Base-by-base conservation (phyloP, 2,797 vertebrate species). In the Cephalopachus bancanus region DNA sequence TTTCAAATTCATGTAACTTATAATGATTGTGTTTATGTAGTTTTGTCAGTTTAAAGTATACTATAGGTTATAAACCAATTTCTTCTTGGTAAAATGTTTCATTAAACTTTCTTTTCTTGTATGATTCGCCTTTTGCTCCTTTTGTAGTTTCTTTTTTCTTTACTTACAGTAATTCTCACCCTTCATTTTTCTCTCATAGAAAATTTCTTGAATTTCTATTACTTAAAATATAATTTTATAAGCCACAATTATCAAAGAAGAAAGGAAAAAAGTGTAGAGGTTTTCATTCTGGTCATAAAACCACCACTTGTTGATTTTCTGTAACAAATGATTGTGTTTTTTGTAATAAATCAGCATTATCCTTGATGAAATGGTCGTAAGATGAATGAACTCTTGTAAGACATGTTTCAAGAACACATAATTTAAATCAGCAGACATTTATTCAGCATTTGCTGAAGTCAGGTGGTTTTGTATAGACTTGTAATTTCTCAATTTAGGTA, bases 181-280 rank as follows among this genome's bases (percentile, higher is more conserved):
- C 71, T 37, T 88, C 24, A 26, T 62, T 89, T 44, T 94, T 79
- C 65, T 60, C 24, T 92, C 51, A 60, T 51, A 83, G 30, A 81
- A 64, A 80, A 88, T 44, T 64, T 81, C 19, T 26, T 95, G 22
- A 14, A 51, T 15, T 83, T 93, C 33, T 92, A 30, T 57, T 74
- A 59, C 51, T 79, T 97, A 87, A 33, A 83, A 80, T 60, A 44
- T 76, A 75, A 89, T 75, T 97, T 89, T 93, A 75, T 76, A 94
- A 89, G n/a, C 1, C 28, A 30, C 17, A 69, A 55, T 78, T 81
- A 94, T 76, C 55, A 80, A 83, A 81, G 10, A 76, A 30, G 7
- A 96, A 86, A 93, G 37, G 26, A 85, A 5, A 5, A 90, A 64
- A 4, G 0, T 55, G 26, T 5, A 51, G 15, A 93, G 12, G 51